These are phyloP conservation scores for Spongia lamella DNA, from an alignment of 37 sponge, comb jelly and placozoan genomes.

Conservation along the genomic window DNA sequence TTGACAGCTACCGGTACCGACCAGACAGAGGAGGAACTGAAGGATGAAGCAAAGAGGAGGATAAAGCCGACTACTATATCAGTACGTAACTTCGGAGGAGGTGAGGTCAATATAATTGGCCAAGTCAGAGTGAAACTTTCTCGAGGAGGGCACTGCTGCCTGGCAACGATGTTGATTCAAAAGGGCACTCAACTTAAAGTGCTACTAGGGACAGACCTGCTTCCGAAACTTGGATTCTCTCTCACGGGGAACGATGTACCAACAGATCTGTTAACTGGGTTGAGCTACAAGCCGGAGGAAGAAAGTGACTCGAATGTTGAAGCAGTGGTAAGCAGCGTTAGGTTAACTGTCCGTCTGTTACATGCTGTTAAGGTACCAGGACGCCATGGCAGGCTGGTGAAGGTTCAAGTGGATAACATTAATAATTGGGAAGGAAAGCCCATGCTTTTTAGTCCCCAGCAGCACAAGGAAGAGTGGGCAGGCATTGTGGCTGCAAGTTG, in stretches of 20 bases:
- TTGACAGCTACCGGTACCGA: neutral
- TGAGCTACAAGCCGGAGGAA: neutral
- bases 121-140: conserved; percentile 13
- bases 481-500: too few species aligned
- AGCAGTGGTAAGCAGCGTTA: neutral
- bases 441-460: too few species aligned
- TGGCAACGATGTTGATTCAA: conserved; percentile 23
- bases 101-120: conserved; percentile 3
- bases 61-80: conserved; percentile 3
- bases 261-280: neutral
- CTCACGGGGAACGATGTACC: conserved; percentile 2
- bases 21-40: neutral
- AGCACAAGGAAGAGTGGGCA: too few species aligned
- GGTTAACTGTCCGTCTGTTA: conserved; percentile 24
- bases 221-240: conserved; percentile 26
- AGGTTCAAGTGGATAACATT: neutral
- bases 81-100: conserved; percentile 44
- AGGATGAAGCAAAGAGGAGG: neutral
- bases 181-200: conserved; percentile 30
- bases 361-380: conserved; percentile 30
- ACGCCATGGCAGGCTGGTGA: conserved; percentile 11
- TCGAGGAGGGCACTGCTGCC: neutral
- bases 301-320: neutral
- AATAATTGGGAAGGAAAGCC: too few species aligned
- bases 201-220: conserved; percentile 54